Evolutionary conservation across 1,140 invertebrate genomes (phyloP).

Genomic region (Anoplophora glabripennis): DNA sequence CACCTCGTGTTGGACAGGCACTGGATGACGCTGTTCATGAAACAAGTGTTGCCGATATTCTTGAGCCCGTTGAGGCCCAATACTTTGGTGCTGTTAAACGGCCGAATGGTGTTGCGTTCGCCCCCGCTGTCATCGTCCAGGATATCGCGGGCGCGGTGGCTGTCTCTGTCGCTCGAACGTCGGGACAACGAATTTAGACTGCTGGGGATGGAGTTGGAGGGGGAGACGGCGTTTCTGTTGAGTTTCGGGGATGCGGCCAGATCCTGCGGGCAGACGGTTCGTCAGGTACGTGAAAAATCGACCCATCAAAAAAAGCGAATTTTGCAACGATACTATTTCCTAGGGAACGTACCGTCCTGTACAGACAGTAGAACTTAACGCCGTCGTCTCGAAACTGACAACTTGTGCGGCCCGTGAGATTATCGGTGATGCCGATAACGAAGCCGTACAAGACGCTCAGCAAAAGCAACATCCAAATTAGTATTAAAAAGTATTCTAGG

Average conservation of each 20-base stretch:
- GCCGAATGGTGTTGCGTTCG: not conserved
- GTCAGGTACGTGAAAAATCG: not conserved
- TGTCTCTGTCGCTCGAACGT: constrained; percentile 19
- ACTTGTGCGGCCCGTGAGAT: constrained; percentile 1
- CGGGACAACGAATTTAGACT: constrained; percentile 12
- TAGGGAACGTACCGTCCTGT: constrained; percentile 3
- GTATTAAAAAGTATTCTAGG: constrained; percentile 3
- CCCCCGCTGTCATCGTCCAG: constrained; percentile 14
- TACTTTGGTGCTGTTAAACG: constrained; percentile 5
- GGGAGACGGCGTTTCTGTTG: constrained; percentile 17
- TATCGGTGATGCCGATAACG: constrained; percentile 15
- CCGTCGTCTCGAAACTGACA: constrained; percentile 8
- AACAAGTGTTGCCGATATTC: constrained; percentile 95
- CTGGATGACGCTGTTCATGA: constrained; percentile 96
- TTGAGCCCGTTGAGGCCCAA: constrained; percentile 78
- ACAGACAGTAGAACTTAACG: constrained; percentile 2
- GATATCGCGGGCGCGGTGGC: constrained; percentile 6
- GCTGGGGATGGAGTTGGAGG: constrained; percentile 7
- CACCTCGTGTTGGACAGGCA: constrained; percentile 85
- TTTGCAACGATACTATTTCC: not conserved
- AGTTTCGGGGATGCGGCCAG: constrained; percentile 21
- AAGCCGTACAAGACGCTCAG: constrained; percentile 20
- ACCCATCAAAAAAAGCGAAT: not conserved
- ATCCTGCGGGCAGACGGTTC: constrained; percentile 9
- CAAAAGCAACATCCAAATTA: constrained; percentile 17